Base-by-base conservation (phyloP, 1,140 invertebrate genomes). In the Carcinoscorpius rotundicauda region DNA sequence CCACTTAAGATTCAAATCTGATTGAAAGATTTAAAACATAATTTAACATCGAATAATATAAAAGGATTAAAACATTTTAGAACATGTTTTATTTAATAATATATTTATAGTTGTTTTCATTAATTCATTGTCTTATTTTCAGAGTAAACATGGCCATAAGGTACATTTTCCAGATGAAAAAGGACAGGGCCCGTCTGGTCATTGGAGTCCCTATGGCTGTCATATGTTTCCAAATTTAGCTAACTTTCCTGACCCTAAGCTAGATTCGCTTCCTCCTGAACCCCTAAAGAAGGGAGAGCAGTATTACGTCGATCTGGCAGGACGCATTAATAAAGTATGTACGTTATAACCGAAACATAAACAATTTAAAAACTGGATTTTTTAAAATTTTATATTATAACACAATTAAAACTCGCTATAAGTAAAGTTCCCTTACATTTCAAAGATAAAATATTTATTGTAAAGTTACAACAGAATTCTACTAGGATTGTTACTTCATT, bases 271-370 rank as follows among this genome's bases (percentile, higher is more conserved):
- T 65, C 91, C 91, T 55, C 82, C 86, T 71, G 90, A 93, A 75
- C 89, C 91, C 0, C 78, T 96, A 2, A 84, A 84, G 69, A 85
- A 86, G 69, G 93, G 93, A 11, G 91, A 95, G 75, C 92, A 97
- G 73, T 97, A 97, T 76, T 98, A 88, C 76, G 80, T 95, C 62
- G 93, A 97, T 76, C 79, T 98, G 63, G 92, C 91, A n/a, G 93
- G 94, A 4, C 95, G 97, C 74, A 94, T 98, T 63, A 86, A 90
- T 70, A 96, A 97, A 78, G 83, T 83, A 72, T n/a, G 29, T 29
- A 29, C 29, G 29, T 29, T 29, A 29, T 29, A 29, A 29, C 29
- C 2, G 29, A 29, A 29, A 29, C 29, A n/a, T n/a, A 29, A 29
- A 29, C 0, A 29, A 29, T 1, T 29, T 29, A 29, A 29, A 1